A percentile compares a stretch with the other conserved stretches of the same genome.
These are phyloP conservation scores for Amphiduros pacificus DNA, from an alignment of 2,888 invertebrate genomes.

Conservation along the genomic window DNA sequence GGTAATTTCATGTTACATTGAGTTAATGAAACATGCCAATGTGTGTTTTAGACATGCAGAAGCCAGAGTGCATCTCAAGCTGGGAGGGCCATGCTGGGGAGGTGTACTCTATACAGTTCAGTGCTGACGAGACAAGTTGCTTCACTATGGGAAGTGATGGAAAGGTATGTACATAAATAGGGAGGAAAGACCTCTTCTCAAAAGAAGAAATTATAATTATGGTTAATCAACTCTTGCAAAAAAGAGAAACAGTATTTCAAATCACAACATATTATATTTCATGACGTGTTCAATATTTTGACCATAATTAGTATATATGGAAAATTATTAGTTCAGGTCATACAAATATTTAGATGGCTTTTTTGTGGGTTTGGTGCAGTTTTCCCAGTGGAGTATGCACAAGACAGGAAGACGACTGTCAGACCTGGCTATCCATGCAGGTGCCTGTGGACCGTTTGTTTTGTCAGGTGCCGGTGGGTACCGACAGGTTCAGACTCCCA, in stretches of 20 bases:
- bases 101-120: slow-evolving; percentile 64
- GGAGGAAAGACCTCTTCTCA: too few relatives aligned
- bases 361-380: too few relatives aligned
- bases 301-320: too few relatives aligned
- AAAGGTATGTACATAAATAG: slow-evolving; percentile 58
- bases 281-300: too few relatives aligned
- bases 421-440: slow-evolving; percentile 53
- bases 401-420: slow-evolving; percentile 56
- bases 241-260: too few relatives aligned
- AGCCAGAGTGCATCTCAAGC: slow-evolving; percentile 65
- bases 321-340: too few relatives aligned
- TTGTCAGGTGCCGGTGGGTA: slow-evolving; percentile 33
- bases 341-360: too few relatives aligned
- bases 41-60: slow-evolving; percentile 59
- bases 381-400: slow-evolving; percentile 60
- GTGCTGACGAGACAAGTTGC: slow-evolving; percentile 65
- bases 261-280: too few relatives aligned
- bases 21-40: neutral
- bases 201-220: too few relatives aligned
- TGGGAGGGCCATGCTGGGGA: slow-evolving; percentile 65
- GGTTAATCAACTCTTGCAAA: too few relatives aligned
- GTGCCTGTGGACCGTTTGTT: slow-evolving; percentile 48
- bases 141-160: slow-evolving; percentile 66
- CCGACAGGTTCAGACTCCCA: slow-evolving; percentile 27
- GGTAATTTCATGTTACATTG: too few relatives aligned